Base-by-base conservation (phyloP, 1,140 invertebrate species). In the Drosophila arizonae region DNA sequence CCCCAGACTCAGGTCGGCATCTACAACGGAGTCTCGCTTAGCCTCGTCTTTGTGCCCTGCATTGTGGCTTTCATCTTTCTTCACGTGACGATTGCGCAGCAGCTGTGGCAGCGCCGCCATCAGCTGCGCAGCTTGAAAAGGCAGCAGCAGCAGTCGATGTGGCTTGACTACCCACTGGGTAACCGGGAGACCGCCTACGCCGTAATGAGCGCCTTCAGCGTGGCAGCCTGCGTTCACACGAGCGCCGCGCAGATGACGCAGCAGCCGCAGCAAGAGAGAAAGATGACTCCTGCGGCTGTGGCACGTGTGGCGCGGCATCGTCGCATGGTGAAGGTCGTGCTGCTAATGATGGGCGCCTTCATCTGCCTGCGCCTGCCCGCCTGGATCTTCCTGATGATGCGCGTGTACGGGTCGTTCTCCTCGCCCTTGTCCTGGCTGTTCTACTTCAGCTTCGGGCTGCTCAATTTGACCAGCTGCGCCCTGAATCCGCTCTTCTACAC, bases 401-500 rank as follows among this genome's bases (percentile, higher is more conserved):
- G 93, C 54, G 73, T 93, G 4, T 81, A 91, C 45, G 68, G 87
- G 2, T 72, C 72, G 15, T 76, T 91, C 4, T 80, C 78, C 1
- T 80, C 76, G 15, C 78, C 65, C 9, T 57, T 82, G 4, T 90
- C 87, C 73, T 93, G 92, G 92, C 81, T 93, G 39, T 69, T 94
- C 5, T 91, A 93, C 70, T 93, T 92, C 52, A 57, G 78, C 4
- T 91, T 94, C 8, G 92, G 92, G 5, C 78, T 92, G 5, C 69
- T 94, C 6, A 92, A 92, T 21, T 71, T 94, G 6, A 45, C 93
- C 3, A 94, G 93, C 55, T 93, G 93, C 24, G 91, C 92, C 1
- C 28, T 94, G 3, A 93, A 94, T 91, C 94, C 94, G 2, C 92
- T 94, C 33, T 81, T 94, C 3, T 94, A 94, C 66, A 92, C 93